A percentile compares a stretch with the other conserved stretches of the same genome.
phyloP scores from a whole-genome alignment of 2,797 vertebrate genomes.

The Trachops cirrhosus region DNA sequence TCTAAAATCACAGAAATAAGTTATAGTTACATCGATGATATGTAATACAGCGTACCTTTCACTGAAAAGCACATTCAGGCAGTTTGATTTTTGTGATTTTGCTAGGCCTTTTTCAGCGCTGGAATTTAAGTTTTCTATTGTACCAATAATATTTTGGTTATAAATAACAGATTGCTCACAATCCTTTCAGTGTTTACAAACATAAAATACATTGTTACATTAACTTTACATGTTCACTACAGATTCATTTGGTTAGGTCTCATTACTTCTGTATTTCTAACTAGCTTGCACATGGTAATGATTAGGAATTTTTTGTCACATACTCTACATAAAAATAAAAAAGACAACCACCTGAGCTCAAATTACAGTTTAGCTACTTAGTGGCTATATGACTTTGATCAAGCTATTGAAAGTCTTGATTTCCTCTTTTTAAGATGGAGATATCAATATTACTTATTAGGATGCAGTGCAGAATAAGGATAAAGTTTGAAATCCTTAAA shows the following conservation, averaged over 20 bases:
- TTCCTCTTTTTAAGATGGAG: background rate
- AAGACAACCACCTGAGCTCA: background rate
- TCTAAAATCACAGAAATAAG: slow-evolving; percentile 9
- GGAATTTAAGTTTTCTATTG: background rate
- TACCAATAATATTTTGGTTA: background rate
- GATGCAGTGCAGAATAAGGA: background rate
- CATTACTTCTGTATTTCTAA: slow-evolving; percentile 31
- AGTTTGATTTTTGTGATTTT: background rate
- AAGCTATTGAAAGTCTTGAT: background rate
- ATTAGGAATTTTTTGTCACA: background rate
- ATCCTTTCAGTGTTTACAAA: background rate
- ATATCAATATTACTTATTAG: background rate
- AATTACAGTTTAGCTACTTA: background rate
- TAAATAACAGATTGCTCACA: background rate
- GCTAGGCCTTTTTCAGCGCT: background rate
- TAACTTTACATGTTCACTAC: background rate
- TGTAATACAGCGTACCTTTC: background rate
- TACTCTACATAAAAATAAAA: background rate
- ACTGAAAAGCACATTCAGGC: background rate
- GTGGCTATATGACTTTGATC: background rate
- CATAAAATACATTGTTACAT: background rate
- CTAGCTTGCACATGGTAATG: background rate
- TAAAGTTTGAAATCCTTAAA: background rate
- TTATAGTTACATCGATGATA: background rate
- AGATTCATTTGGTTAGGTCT: background rate